Base-by-base conservation (phyloP, 2,797 vertebrate species). In the Danio tinwini region DNA sequence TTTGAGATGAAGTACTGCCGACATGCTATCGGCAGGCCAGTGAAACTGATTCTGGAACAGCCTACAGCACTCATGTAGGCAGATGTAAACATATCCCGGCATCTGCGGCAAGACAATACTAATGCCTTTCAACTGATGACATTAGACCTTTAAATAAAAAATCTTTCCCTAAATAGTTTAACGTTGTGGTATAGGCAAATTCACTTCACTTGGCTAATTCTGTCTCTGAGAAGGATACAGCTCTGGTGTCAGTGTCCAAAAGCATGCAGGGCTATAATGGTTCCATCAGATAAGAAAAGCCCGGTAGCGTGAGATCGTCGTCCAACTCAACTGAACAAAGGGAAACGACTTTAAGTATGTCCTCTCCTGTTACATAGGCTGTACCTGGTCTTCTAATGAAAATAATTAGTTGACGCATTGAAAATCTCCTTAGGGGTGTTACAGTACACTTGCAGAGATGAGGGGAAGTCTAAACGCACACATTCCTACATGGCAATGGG, bases 281-380 rank as follows among this genome's bases (percentile, higher is more conserved):
- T 83, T 80, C 56, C 61, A 88, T 88, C 81, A 82, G 86, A 89
- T 88, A 87, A 86, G 83, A 67, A 53, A 69, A 78, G 10, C 17
- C 37, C 76, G 58, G 83, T 76, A 70, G 83, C 71, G 53, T 68
- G 82, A 88, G 81, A 82, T 74, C 68, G 59, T 73, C 13, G 4
- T 56, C 69, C 47, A 53, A 37, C 69, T 67, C 12, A 52, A 62
- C 6, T 69, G 40, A 45, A 61, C 47, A 53, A 76, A 82, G 58
- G 76, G 71, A 87, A 87, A 85, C 84, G 53, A 82, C 72, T 64
- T 75, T 74, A 81, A 74, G 61, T 78, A 45, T 13, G 71, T 17
- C 81, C 72, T 87, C 87, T 89, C 85, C 50, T 78, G 82, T 92
- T 91, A 88, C 89, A 85, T 76, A 76, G 74, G 21, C 45, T 80